These are phyloP conservation scores for Eurytoma adleriae DNA, from an alignment of 2,888 invertebrate genomes.

Conservation along the genomic window DNA sequence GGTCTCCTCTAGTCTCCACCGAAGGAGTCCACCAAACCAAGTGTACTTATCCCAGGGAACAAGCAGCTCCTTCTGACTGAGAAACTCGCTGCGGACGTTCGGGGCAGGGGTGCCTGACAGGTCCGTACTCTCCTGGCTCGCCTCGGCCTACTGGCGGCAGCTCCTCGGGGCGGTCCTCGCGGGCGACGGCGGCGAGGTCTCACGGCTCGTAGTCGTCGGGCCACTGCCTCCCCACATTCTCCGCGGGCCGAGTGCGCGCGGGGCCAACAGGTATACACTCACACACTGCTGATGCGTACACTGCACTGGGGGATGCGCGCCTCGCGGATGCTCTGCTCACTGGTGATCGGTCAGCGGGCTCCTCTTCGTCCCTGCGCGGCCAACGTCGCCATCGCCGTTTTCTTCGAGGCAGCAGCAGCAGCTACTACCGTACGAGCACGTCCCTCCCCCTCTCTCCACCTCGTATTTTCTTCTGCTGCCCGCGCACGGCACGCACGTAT, in stretches of 20 bases:
- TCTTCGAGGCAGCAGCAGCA: not conserved
- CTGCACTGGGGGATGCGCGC: too few species aligned
- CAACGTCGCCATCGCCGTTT: conserved; percentile 3
- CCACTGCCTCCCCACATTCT: conserved; percentile 34
- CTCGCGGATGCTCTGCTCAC: not conserved
- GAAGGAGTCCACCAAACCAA: not conserved
- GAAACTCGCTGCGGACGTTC: not conserved
- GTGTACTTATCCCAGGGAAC: not conserved
- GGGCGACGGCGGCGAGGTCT: conserved; percentile 21
- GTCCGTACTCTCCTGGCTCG: not conserved
- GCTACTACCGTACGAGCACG: not conserved
- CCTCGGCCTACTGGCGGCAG: not conserved
- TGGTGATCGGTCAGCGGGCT: not conserved
- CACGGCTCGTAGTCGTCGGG: not conserved
- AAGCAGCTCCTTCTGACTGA: not conserved
- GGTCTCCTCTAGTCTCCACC: not conserved
- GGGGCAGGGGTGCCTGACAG: not conserved
- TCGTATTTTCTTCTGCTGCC: conserved; percentile 29
- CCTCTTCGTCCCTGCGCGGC: conserved; percentile 11
- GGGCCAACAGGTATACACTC: conserved; percentile 22
- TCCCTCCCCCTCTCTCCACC: not conserved
- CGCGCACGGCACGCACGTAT: too few species aligned
- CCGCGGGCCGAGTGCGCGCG: conserved; percentile 23
- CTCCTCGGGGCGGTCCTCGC: conserved; percentile 2
- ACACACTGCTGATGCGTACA: not conserved